These are phyloP conservation scores for Synodontis membranacea DNA, from an alignment of 2,113 vertebrate species.

Conservation along the genomic window DNA sequence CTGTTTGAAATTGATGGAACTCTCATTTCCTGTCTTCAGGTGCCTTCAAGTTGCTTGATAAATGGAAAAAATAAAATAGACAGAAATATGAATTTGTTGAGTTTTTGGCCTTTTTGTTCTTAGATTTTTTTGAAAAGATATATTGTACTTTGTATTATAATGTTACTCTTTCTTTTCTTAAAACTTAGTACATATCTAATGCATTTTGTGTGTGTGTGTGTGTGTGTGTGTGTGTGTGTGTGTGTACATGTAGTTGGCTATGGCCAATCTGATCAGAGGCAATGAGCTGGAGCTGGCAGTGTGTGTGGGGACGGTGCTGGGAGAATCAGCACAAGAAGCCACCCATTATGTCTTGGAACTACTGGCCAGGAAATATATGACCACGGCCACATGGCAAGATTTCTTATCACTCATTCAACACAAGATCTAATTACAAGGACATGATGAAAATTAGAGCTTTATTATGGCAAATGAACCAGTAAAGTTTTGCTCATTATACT, in stretches of 20 bases:
- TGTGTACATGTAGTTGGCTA: conserved; percentile 78
- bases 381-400: conserved; percentile 82
- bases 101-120: no score
- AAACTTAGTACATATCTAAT: no score
- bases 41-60: no score
- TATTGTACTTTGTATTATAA: no score
- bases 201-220: no score
- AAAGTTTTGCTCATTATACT: neutral
- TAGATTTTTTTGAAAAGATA: no score
- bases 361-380: conserved; percentile 94
- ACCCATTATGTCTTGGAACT: conserved; percentile 89
- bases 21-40: no score
- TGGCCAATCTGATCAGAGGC: conserved; percentile 90
- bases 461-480: neutral
- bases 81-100: no score
- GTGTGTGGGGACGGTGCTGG: conserved; percentile 84
- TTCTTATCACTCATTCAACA: neutral
- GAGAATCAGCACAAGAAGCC: conserved; percentile 79
- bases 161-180: no score
- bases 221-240: conserved; percentile 27
- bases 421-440: neutral
- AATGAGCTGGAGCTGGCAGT: conserved; percentile 95
- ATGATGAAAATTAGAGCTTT: neutral
- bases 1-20: no score
- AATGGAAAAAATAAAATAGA: no score